These are phyloP conservation scores for Thymelicus sylvestris DNA, from an alignment of 2,888 invertebrate genomes.

Conservation along the genomic window DNA sequence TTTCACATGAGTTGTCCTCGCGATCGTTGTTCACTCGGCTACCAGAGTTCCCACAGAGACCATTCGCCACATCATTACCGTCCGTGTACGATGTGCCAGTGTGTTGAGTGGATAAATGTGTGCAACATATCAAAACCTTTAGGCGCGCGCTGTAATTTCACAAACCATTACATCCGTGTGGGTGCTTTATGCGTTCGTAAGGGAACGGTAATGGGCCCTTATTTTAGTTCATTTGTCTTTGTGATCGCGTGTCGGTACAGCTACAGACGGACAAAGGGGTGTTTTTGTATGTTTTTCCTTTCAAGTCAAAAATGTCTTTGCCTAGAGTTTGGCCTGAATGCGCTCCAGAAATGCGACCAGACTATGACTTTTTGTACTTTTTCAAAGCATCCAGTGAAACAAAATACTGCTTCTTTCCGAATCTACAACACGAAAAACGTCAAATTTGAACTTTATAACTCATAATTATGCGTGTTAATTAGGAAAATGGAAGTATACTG, in stretches of 20 bases:
- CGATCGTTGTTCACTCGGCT: not conserved
- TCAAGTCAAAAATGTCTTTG: no score
- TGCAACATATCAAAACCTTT: slow-evolving; percentile 18
- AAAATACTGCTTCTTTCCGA: no score
- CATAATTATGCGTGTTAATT: no score
- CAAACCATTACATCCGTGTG: slow-evolving; percentile 28
- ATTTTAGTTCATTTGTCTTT: slow-evolving; percentile 26
- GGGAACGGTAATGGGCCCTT: slow-evolving; percentile 24
- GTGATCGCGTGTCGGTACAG: not conserved
- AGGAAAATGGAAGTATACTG: no score
- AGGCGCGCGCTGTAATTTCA: slow-evolving; percentile 25
- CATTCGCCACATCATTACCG: slow-evolving; percentile 4
- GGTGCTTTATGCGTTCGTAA: slow-evolving; percentile 22
- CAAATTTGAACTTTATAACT: no score
- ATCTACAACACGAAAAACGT: no score
- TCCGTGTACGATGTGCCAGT: slow-evolving; percentile 7
- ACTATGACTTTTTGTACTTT: no score
- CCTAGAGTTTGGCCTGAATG: no score
- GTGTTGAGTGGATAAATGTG: slow-evolving; percentile 16
- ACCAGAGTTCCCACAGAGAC: not conserved
- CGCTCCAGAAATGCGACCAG: no score
- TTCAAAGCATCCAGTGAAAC: no score
- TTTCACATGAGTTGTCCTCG: not conserved
- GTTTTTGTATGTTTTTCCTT: not conserved
- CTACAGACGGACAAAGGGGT: not conserved